Percentiles rank a stretch among this genome's conserved stretches.
These are phyloP conservation scores for Neosalanx taihuensis DNA, from an alignment of 2,797 vertebrate species.

Conservation along the genomic window DNA sequence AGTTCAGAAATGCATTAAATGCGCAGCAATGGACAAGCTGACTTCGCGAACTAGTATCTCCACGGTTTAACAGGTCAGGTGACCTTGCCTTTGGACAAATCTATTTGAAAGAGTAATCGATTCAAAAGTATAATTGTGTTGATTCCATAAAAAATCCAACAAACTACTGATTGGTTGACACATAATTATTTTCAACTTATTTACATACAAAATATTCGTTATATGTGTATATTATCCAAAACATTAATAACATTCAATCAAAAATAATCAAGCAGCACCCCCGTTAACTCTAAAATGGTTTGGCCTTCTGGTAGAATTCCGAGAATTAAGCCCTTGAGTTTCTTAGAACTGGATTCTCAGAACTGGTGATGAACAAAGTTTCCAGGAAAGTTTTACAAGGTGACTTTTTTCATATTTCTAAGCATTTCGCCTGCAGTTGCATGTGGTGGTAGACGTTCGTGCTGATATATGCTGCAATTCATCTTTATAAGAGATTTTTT, in stretches of 20 bases:
- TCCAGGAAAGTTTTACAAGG: slow-evolving; percentile 99
- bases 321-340: slow-evolving; percentile 92
- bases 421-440: slow-evolving; percentile 57
- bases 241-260: background rate
- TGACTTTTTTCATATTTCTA: slow-evolving; percentile 84
- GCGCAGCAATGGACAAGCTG: background rate
- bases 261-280: slow-evolving; percentile 43
- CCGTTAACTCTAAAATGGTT: slow-evolving; percentile 69
- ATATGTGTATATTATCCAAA: fast-evolving
- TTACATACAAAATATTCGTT: background rate
- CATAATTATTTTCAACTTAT: background rate
- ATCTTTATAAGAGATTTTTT: background rate
- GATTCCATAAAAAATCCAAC: background rate
- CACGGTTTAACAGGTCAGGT: slow-evolving; percentile 67
- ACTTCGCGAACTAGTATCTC: slow-evolving; percentile 46
- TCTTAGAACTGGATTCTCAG: slow-evolving; percentile 99
- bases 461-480: background rate
- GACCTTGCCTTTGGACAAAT: slow-evolving; percentile 62
- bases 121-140: background rate
- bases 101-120: slow-evolving; percentile 31
- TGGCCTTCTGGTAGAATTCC: slow-evolving; percentile 89
- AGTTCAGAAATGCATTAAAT: background rate
- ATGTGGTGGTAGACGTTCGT: slow-evolving; percentile 27
- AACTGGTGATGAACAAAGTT: slow-evolving; percentile 93
- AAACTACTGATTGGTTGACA: background rate